Percentiles rank a stretch among this genome's conserved stretches.
Conservation (phyloP, 2,888 invertebrate genomes). For the Hemaris fuciformis region DNA sequence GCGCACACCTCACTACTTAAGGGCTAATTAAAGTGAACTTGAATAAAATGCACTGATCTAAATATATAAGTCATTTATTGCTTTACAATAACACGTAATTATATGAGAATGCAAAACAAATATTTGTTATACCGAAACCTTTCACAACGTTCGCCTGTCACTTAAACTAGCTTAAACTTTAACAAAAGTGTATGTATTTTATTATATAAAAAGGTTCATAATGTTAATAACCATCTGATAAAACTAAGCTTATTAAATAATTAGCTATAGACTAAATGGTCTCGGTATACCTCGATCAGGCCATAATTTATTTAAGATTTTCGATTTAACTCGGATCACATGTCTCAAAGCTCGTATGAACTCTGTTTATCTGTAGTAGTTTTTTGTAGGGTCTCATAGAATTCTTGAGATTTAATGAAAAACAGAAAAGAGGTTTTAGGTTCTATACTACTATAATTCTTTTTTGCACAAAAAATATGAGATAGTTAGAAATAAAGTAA, state of each 20-base stretch:
- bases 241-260: not conserved
- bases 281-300: too few relatives aligned
- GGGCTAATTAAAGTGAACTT: not conserved
- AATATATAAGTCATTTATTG: constrained; percentile 5
- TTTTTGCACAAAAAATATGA: too few relatives aligned
- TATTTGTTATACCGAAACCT: not conserved
- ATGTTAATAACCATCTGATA: not conserved
- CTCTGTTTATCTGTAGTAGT: too few relatives aligned
- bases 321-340: too few relatives aligned
- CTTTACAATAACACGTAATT: not conserved
- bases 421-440: too few relatives aligned
- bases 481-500: too few relatives aligned
- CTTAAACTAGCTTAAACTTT: not conserved
- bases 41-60: constrained; percentile 1
- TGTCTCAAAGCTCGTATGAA: too few relatives aligned
- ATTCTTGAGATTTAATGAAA: too few relatives aligned
- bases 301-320: too few relatives aligned
- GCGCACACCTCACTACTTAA: not conserved
- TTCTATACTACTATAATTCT: too few relatives aligned
- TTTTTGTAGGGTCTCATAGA: too few relatives aligned
- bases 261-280: too few relatives aligned
- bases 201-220: not conserved
- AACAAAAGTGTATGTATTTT: not conserved
- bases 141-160: not conserved
- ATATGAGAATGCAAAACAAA: not conserved